Conservation (phyloP, 2,113 vertebrate genomes). For the Alethe diademata region DNA sequence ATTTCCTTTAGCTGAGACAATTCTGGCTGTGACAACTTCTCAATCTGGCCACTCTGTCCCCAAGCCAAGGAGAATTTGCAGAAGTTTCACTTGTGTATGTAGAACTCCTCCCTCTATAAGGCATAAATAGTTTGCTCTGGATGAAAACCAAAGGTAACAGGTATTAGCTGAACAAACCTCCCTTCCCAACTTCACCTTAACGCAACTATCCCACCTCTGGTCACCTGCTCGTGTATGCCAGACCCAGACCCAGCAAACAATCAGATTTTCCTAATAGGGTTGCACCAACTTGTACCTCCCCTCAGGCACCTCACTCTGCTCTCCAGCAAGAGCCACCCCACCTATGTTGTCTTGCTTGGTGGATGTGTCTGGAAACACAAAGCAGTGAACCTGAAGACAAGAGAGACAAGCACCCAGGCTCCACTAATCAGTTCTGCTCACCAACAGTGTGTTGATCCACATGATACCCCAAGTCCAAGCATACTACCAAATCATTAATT, state of each 20-base stretch:
- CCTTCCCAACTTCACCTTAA: not conserved
- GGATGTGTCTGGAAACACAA: not conserved
- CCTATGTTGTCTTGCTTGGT: rapidly evolving
- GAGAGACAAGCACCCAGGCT: not conserved
- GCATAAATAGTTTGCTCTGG: not conserved
- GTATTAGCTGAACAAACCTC: not conserved
- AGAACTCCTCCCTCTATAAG: not conserved
- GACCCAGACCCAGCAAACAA: not conserved
- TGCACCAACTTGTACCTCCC: not conserved
- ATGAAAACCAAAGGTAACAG: not conserved
- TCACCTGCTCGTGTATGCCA: not conserved
- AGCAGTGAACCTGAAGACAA: not conserved
- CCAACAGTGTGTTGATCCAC: not conserved
- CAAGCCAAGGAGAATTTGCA: not conserved
- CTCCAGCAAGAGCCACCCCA: not conserved
- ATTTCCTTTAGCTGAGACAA: not conserved
- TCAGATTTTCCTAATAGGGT: not conserved
- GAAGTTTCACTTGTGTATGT: not conserved
- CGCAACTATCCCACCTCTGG: not conserved
- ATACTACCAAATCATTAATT: not conserved
- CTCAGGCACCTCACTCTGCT: not conserved
- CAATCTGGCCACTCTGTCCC: not conserved
- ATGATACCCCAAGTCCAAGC: not conserved
- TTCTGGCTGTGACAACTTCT: not conserved
- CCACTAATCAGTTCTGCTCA: not conserved